Evolutionary conservation across 2,113 vertebrate genomes (phyloP), one percentile per base, ranked within the genome.

Genomic region (Apteryx owenii): DNA sequence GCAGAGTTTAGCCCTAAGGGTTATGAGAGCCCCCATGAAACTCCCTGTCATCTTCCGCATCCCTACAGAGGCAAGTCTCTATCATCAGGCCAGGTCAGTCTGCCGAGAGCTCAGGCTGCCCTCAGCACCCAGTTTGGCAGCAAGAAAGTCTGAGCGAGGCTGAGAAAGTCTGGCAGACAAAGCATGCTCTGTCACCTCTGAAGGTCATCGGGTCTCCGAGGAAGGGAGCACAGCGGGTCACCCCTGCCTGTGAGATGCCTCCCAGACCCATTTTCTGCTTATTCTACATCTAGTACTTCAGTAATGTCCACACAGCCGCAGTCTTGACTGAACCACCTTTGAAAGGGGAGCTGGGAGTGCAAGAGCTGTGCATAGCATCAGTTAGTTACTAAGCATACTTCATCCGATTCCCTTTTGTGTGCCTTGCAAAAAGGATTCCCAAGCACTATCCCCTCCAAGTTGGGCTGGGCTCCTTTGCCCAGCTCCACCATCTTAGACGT

Each of bases 21-120:
- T 46, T 25, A 8, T 9, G 14, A 33, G 22, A 21, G 0, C 61
- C 26, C 21, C 29, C 18, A 9, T 31, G 28, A 46, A 81, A 51
- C 29, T 10, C 5, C 31, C 33, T 29, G 42, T 25, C 2, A 0
- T 33, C n/a, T 2, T 0, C 54, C 7, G 0, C 8, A 26, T 20
- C 19, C 33, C 28, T 85, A 60, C 1, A 0, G 68, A 28, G 29
- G 40, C 5, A 46, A 15, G 31, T 22, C 21, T 40, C 38, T n/a
- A 22, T 33, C 31, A 17, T 23, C 69, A 26, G 25, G 29, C 33
- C 3, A 1, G 48, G 62, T 70, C 70, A 54, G 7, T 53, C 36
- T 2, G 3, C 48, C 7, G 20, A 54, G 12, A 3, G 31, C 46
- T 44, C 38, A 17, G 44, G 33, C 60, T 72, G 65, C 21, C 17